Evolutionary conservation across 2,113 vertebrate genomes (phyloP), one percentile per base, ranked within the genome.

Genomic region (Paralichthys olivaceus): DNA sequence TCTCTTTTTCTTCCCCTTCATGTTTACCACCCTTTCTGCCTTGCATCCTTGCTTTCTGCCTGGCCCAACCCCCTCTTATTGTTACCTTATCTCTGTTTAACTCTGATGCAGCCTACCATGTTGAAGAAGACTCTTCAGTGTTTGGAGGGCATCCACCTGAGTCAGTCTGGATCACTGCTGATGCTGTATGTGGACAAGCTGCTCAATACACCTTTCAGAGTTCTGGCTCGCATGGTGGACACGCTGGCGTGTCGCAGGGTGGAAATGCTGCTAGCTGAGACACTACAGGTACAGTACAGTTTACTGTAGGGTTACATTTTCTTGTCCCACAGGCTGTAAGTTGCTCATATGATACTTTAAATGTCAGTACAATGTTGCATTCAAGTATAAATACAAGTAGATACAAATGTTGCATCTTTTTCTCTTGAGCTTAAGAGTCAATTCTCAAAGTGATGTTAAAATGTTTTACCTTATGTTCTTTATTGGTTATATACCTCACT

Each of bases 81-180:
- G 17, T 29, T 34, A 34, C 32, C 32, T 26, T 45, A 12, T 28
- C 40, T 45, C 11, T 19, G 0, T 3, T 68, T 45, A 12, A 37
- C 40, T 45, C 11, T 19, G 0, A 5, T 68, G 14, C 28, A 99
- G 98, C 97, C 98, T 28, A 96, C 96, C 37, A 94, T 94, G 69
- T 90, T 99, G 79, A 98, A 96, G 93, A 99, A 96, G 75, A 98
- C 97, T 0, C 90, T 99, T 1, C 97, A 98, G 91, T 99, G 98
- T 89, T 80, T 99, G 85, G 98, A 99, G 75, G 98, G 97, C n/a
- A 99, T 99, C 82, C 98, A 99, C 77, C 95, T 99, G 40, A 99
- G 97, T 90, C 98, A 99, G 92, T 99, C 98, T 0, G 98, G 98
- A 0, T 97, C 97, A 0, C 95, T 99, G 86, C 83, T 99, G 26